Conservation (phyloP, 2,797 vertebrate species). For the Eulemur coronatus region DNA sequence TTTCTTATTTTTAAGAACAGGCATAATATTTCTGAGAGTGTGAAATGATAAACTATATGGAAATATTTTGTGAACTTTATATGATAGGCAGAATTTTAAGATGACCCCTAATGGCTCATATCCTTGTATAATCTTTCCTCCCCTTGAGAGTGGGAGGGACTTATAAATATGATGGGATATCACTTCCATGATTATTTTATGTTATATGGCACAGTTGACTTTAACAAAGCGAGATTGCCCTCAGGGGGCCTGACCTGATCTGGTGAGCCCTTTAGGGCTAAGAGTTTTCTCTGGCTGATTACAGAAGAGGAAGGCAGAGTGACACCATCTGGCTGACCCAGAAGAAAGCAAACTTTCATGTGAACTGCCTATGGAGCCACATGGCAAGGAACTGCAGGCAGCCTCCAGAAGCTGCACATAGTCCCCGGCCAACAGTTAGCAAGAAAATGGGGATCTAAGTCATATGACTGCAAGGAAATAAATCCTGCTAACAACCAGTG, state of each 20-base stretch:
- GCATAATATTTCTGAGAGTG: neutral
- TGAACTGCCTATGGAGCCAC: neutral
- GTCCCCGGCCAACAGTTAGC: neutral
- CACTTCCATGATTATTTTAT: neutral
- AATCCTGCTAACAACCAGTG: neutral
- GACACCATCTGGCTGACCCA: neutral
- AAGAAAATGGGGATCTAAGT: neutral
- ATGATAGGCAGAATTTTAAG: slow-evolving; percentile 9
- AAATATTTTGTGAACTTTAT: slow-evolving; percentile 39
- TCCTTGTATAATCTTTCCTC: neutral
- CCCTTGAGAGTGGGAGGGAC: neutral
- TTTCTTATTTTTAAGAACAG: neutral
- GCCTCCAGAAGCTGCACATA: neutral
- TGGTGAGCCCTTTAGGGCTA: neutral
- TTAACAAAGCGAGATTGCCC: slow-evolving; percentile 3
- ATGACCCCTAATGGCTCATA: neutral
- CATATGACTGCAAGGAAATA: neutral
- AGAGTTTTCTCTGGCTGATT: slow-evolving; percentile 17
- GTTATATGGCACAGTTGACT: slow-evolving; percentile 18
- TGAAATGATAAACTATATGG: slow-evolving; percentile 23
- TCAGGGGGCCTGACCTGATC: slow-evolving; percentile 21
- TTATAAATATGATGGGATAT: neutral
- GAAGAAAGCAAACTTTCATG: slow-evolving; percentile 19
- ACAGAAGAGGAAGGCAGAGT: neutral
- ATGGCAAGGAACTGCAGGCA: neutral